These are phyloP conservation scores for Chelonus insularis DNA, from an alignment of 1,140 invertebrate genomes.

Conservation along the genomic window DNA sequence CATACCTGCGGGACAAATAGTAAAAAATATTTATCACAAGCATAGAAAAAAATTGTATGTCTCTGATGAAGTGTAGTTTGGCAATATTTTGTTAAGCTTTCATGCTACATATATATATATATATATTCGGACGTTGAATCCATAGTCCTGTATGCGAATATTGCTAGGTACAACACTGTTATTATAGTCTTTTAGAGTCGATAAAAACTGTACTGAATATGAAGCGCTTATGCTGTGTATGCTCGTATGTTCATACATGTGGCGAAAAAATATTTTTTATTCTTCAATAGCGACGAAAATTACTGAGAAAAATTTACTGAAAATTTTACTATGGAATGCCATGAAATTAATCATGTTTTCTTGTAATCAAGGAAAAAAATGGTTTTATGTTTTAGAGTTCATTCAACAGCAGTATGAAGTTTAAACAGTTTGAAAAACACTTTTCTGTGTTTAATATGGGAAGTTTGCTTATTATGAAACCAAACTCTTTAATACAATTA, in stretches of 20 bases:
- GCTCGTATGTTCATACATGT: no score
- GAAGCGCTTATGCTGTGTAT: neutral
- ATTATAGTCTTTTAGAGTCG: conserved; percentile 6
- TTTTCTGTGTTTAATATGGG: no score
- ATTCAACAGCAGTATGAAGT: no score
- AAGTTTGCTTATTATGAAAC: no score
- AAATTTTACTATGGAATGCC: no score
- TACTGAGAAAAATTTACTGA: no score
- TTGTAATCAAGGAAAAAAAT: no score
- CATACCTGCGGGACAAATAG: neutral
- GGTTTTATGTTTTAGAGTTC: no score
- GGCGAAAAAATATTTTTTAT: neutral
- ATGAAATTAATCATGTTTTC: no score
- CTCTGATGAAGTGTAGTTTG: neutral
- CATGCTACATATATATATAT: neutral
- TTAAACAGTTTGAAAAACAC: no score
- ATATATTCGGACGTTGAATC: neutral
- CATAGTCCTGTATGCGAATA: conserved; percentile 10
- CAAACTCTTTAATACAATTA: no score
- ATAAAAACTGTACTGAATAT: conserved; percentile 8
- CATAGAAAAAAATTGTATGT: conserved; percentile 1
- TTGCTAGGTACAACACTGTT: neutral
- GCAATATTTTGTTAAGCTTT: neutral
- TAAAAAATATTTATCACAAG: conserved; percentile 17
- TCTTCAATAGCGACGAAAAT: no score